Evolutionary conservation across 2,797 vertebrate species (phyloP).

Genomic region (Sparus aurata): DNA sequence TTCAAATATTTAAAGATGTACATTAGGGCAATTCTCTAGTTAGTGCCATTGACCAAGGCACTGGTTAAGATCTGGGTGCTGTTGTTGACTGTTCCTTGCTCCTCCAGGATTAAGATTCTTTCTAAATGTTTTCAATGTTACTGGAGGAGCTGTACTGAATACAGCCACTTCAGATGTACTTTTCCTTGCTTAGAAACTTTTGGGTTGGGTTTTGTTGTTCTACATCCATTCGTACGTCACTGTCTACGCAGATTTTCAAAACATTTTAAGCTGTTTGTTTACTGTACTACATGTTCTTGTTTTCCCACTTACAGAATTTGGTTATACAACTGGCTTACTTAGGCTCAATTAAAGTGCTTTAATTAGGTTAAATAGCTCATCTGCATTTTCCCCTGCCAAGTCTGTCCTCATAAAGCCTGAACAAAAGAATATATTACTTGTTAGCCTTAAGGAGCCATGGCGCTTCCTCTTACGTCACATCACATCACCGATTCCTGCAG

Average conservation of each 20-base stretch:
- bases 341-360: conserved; percentile 31
- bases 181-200: not conserved
- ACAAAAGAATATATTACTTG: conserved; percentile 57
- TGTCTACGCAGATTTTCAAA: not conserved
- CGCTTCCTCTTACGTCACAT: conserved; percentile 12
- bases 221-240: not conserved
- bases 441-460: conserved; percentile 19
- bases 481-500: conserved; percentile 35
- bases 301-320: not conserved
- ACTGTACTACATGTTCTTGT: not conserved
- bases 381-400: conserved; percentile 26
- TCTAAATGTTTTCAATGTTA: no score
- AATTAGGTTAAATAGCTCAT: conserved; percentile 36
- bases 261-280: not conserved
- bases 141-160: not conserved
- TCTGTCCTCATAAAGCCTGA: conserved; percentile 33
- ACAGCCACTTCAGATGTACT: not conserved
- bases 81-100: no score
- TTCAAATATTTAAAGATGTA: no score
- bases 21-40: no score
- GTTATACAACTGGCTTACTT: conserved; percentile 15
- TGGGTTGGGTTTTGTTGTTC: not conserved
- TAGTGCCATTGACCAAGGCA: no score
- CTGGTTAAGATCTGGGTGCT: no score
- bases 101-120: no score